These are phyloP conservation scores for Rhabdornis inornatus DNA, from an alignment of 2,113 vertebrate species.

Conservation along the genomic window DNA sequence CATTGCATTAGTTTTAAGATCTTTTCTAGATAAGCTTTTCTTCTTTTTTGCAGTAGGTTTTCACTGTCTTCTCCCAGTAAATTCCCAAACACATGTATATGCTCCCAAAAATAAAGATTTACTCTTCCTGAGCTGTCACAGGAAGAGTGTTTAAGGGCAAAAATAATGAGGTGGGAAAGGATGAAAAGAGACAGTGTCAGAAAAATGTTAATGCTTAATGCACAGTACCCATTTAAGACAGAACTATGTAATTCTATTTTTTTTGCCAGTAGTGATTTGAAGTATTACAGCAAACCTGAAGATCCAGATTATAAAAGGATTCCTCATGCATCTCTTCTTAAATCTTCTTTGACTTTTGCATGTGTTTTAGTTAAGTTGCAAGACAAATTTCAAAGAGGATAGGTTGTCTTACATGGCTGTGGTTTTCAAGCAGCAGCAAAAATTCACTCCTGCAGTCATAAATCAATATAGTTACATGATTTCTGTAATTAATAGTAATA, in stretches of 20 bases:
- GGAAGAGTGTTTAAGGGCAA: neutral
- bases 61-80: neutral
- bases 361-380: neutral
- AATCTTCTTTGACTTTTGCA: neutral
- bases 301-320: neutral
- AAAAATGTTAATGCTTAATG: neutral
- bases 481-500: neutral
- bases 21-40: neutral
- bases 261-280: neutral
- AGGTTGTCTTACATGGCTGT: neutral
- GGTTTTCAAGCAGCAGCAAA: neutral
- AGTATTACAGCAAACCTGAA: neutral
- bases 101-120: neutral
- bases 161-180: neutral
- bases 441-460: neutral
- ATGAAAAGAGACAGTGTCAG: neutral
- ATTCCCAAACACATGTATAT: neutral
- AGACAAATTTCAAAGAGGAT: neutral
- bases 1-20: neutral
- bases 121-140: neutral
- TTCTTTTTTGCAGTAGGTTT: neutral
- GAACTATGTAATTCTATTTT: neutral
- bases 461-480: neutral
- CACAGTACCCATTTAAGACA: neutral
- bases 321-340: neutral